Base-by-base conservation (phyloP, 2,113 vertebrate species). In the Solea senegalensis region DNA sequence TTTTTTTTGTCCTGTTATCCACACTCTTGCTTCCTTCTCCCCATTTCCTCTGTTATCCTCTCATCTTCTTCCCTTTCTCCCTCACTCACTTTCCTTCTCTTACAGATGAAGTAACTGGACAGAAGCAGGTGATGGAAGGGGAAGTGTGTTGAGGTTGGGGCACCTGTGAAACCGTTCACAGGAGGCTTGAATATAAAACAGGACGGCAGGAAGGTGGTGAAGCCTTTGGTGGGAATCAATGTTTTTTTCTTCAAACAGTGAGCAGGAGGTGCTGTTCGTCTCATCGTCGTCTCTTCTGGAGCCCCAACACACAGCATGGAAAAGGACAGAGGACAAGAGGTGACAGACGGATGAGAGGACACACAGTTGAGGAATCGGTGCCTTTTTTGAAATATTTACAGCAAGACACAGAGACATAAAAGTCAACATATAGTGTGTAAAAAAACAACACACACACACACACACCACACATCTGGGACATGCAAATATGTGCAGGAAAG, bases 381-480 rank as follows among this genome's bases (percentile, higher is more conserved):
- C 21, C 16, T 62, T 72, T 57, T 21, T 71, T 76, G 57, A 65
- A 66, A 75, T 61, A 74, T 79, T 58, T 49, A 74, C 43, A 63
- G 13, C n/a, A 39, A 21, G 21, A 21, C 21, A 21, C 21, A 21
- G 21, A 51, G 34, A 71, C 41, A 57, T 49, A 16, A 65, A 72
- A 74, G 45, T 64, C 44, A 43, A 58, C 69, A 71, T 21, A 57
- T 21, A 21, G 21, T 21, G 21, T 21, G 21, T 28, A 56, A 62
- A 15, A 46, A 55, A 43, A 15, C 1, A 21, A 13, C 6, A 61
- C 21, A 21, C 21, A 21, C 21, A 21, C 21, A 21, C 21, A 21
- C 21, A 21, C 21, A 21, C 21, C 21, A 64, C 63, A 79, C 82
- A 74, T 54, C 72, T 70, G 84, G 78, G 80, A 77, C 77, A 86